Evolutionary conservation across 1,140 invertebrate genomes (phyloP), one percentile per base, ranked within the genome.

Genomic region (Augochlora pura): DNA sequence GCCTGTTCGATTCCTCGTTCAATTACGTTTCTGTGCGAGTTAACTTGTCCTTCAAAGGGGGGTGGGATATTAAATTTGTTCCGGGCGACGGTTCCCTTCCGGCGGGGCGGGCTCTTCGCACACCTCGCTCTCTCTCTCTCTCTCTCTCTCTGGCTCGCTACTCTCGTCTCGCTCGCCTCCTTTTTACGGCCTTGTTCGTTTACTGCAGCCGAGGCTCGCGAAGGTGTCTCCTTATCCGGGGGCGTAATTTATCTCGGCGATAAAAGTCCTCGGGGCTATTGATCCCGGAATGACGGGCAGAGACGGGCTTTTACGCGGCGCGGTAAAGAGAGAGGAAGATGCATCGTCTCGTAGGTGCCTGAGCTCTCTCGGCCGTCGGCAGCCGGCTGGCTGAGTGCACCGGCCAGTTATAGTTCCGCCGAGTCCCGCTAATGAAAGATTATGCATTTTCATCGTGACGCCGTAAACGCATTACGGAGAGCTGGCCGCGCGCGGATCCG

Each of bases 171-270:
- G 42, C 12, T 5, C 21, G 32, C 32, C 42, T 71, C 10, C n/a
- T 23, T 80, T 74, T 69, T 73, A 69, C 71, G 39, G 32, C 27
- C 25, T 54, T 66, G n/a, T 70, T 77, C 72, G 74, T 84, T 77
- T 63, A 57, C 59, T 59, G 23, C 42, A 46, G 42, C 49, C 68
- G 32, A 52, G 4, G 3, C 42, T 27, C 32, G 21, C 49, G 23
- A 64, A 80, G 62, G 71, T 65, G 59, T 32, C 69, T 66, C 18
- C 39, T 84, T 69, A 77, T 77, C 65, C 52, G 52, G 60, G 49
- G 62, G 73, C 60, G 69, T 63, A 85, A 85, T 85, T 85, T 85
- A 81, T 85, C 72, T 72, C 49, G 57, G 23, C 42, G 78, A 85
- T 77, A 66, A 80, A 81, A 70, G 54, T 77, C 60, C 42, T 67